Evolutionary conservation across 2,113 vertebrate genomes (phyloP).

Genomic region (Leiothrix lutea): DNA sequence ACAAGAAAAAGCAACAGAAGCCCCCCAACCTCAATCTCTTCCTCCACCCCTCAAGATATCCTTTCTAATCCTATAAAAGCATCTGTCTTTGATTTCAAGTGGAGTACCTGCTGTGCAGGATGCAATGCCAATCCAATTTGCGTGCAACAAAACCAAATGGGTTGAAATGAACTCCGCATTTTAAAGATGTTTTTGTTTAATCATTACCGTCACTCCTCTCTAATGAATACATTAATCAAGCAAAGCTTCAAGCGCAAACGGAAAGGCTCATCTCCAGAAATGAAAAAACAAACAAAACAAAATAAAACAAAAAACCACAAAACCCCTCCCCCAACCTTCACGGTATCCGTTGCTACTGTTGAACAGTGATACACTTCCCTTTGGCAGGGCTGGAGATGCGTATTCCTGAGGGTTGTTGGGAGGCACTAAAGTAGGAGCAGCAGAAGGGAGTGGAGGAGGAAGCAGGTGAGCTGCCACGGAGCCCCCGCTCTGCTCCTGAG

Average conservation of each 20-base stretch:
- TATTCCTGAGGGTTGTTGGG: background rate
- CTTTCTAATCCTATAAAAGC: constrained; percentile 80
- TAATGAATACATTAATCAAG: constrained; percentile 82
- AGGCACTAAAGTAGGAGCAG: background rate
- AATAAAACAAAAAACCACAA: background rate
- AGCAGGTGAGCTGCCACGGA: background rate
- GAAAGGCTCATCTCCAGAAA: constrained; percentile 62
- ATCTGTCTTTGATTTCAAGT: constrained; percentile 82
- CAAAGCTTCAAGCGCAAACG: constrained; percentile 63
- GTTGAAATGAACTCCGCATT: constrained; percentile 80
- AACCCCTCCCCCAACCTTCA: background rate
- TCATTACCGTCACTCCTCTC: constrained; percentile 73
- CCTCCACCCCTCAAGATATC: constrained; percentile 64
- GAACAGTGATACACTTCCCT: background rate
- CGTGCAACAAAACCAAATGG: constrained; percentile 77
- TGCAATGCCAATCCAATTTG: constrained; percentile 80
- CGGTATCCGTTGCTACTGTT: background rate
- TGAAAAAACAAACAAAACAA: background rate
- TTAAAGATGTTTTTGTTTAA: constrained; percentile 81
- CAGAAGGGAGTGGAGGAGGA: background rate
- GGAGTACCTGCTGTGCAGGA: constrained; percentile 78
- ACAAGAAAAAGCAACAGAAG: constrained; percentile 23
- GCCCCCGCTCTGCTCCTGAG: background rate
- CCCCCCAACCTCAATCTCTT: constrained; percentile 48
- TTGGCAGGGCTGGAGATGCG: constrained; percentile 39